These are phyloP conservation scores for Drosophila affinis DNA, from an alignment of 2,888 invertebrate species.

Conservation along the genomic window DNA sequence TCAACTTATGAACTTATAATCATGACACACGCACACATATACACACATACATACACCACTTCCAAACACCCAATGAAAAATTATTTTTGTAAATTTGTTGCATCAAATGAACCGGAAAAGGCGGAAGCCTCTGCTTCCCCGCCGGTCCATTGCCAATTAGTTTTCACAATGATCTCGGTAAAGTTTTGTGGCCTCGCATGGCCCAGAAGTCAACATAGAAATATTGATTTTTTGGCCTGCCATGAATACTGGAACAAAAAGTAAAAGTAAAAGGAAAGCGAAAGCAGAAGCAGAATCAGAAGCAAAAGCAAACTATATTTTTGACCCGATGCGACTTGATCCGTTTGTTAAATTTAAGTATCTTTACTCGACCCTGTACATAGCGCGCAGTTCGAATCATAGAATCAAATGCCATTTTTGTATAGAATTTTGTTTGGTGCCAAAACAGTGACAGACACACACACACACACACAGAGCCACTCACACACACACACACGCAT, in stretches of 20 bases:
- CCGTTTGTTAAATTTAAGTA: constrained; percentile 55
- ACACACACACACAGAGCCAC: constrained; percentile 1
- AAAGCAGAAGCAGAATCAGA: constrained; percentile 58
- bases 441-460: constrained; percentile 59
- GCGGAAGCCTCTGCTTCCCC: constrained; percentile 16
- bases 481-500: constrained; percentile 14
- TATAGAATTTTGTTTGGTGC: constrained; percentile 65
- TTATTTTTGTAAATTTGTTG: constrained; percentile 79
- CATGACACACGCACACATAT: background rate
- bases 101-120: constrained; percentile 59
- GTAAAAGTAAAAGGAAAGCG: constrained; percentile 54
- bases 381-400: constrained; percentile 53
- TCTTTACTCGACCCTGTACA: constrained; percentile 63
- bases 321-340: constrained; percentile 50
- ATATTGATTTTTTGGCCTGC: constrained; percentile 63
- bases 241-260: constrained; percentile 67
- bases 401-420: constrained; percentile 66
- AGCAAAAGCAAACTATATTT: constrained; percentile 36
- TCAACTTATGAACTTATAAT: constrained; percentile 6
- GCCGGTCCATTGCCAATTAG: constrained; percentile 78
- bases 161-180: constrained; percentile 83
- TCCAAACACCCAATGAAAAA: constrained; percentile 55
- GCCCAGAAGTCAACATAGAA: constrained; percentile 56
- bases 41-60: constrained; percentile 17
- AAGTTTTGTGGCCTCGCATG: constrained; percentile 75